Percentiles rank a stretch among this genome's conserved stretches.
phyloP scores from a whole-genome alignment of 2,888 invertebrate species.

The Sylvicola fuscatus region DNA sequence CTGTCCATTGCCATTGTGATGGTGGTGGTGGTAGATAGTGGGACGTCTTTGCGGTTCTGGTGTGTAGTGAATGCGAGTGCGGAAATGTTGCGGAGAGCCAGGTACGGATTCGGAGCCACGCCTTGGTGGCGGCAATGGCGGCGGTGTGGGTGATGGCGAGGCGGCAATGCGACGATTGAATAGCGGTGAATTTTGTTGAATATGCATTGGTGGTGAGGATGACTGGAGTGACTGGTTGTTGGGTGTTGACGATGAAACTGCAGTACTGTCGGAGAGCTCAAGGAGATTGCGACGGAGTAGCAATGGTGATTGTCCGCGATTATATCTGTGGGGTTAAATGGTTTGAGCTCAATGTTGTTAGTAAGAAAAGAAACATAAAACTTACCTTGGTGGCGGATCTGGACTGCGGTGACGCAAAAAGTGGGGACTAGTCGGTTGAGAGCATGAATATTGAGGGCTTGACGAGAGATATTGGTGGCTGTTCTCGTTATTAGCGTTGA shows the following conservation, averaged over 20 bases:
- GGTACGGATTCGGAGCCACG: constrained; percentile 49
- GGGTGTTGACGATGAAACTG: constrained; percentile 18
- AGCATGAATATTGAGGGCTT: constrained; percentile 4
- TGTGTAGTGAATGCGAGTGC: constrained; percentile 37
- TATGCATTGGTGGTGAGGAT: constrained; percentile 31
- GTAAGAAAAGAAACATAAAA: background rate
- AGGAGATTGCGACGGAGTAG: constrained; percentile 35
- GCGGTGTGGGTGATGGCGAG: constrained; percentile 17
- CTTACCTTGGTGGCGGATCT: constrained; percentile 32
- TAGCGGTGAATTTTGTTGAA: constrained; percentile 1
- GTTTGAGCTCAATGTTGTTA: constrained; percentile 2
- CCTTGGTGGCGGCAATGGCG: constrained; percentile 26
- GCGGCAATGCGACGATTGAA: constrained; percentile 4
- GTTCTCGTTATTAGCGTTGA: background rate
- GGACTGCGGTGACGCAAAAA: constrained; percentile 31
- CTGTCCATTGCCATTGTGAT: no score
- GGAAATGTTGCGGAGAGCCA: constrained; percentile 43
- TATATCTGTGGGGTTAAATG: constrained; percentile 15
- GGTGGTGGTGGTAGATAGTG: no score
- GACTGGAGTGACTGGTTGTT: constrained; percentile 12
- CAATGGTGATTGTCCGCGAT: constrained; percentile 30
- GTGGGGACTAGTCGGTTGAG: constrained; percentile 14
- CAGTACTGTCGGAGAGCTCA: constrained; percentile 18
- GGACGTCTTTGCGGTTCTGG: constrained; percentile 33
- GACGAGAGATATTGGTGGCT: background rate